Evolutionary conservation across 2,113 vertebrate species (phyloP).

Genomic region (Pan troglodytes): NHGRI_mPanTro3-v2.1_pri NC_072407.2:66313001-66313500

Average conservation of each 20-base stretch:
- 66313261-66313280: neutral
- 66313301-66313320: neutral
- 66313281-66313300: neutral
- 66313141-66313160: neutral
- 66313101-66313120: conserved; percentile 93
- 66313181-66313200: neutral
- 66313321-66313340: conserved; percentile 87
- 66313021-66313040: conserved; percentile 94
- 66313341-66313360: conserved; percentile 93
- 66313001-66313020: conserved; percentile 92
- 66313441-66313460: fast-evolving
- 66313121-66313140: conserved; percentile 86
- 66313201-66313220: neutral
- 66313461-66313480: neutral
- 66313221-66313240: fast-evolving
- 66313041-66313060: conserved; percentile 95
- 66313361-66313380: conserved; percentile 93
- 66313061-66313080: conserved; percentile 95
- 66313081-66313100: conserved; percentile 95
- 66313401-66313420: conserved; percentile 96
- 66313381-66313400: conserved; percentile 97
- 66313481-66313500: neutral
- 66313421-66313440: conserved; percentile 75
- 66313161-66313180: neutral
- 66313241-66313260: neutral